phyloP scores from a whole-genome alignment of 2,797 vertebrate species.

The Tauraco hartlaubi region DNA sequence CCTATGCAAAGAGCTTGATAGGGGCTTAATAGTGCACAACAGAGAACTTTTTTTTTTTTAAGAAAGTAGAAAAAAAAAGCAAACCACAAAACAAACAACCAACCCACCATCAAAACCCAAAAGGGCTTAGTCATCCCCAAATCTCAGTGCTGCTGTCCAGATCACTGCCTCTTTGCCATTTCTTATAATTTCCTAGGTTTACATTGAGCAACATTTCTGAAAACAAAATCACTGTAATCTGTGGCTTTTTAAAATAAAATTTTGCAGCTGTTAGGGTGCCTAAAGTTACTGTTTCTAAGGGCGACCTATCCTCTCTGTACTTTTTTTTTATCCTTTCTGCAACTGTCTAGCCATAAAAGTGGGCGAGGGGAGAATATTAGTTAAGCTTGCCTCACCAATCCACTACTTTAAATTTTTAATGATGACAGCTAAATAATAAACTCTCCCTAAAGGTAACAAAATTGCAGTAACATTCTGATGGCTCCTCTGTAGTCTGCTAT shows the following conservation, averaged over 20 bases:
- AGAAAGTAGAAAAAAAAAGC: not conserved
- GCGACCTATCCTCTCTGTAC: not conserved
- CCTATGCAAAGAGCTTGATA: not conserved
- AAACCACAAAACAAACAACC: too few relatives aligned
- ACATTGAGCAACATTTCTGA: not conserved
- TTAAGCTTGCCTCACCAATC: not conserved
- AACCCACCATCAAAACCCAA: not conserved
- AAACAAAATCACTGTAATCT: not conserved
- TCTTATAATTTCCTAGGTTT: not conserved
- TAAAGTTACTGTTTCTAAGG: conserved; percentile 27
- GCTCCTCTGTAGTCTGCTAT: not conserved
- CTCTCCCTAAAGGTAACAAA: not conserved
- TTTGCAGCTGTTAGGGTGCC: not conserved
- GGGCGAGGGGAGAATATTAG: not conserved
- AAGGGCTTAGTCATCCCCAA: not conserved
- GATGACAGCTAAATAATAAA: conserved; percentile 53
- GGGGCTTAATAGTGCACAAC: not conserved
- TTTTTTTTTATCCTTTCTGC: not conserved
- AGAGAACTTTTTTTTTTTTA: not conserved
- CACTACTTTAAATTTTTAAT: conserved; percentile 61
- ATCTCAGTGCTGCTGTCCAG: not conserved
- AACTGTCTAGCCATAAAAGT: not conserved
- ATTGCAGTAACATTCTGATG: not conserved
- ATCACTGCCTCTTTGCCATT: not conserved
- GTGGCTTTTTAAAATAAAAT: not conserved